phyloP scores from a whole-genome alignment of 2,888 invertebrate genomes.

The Drosophila pseudotakahashii region DNA sequence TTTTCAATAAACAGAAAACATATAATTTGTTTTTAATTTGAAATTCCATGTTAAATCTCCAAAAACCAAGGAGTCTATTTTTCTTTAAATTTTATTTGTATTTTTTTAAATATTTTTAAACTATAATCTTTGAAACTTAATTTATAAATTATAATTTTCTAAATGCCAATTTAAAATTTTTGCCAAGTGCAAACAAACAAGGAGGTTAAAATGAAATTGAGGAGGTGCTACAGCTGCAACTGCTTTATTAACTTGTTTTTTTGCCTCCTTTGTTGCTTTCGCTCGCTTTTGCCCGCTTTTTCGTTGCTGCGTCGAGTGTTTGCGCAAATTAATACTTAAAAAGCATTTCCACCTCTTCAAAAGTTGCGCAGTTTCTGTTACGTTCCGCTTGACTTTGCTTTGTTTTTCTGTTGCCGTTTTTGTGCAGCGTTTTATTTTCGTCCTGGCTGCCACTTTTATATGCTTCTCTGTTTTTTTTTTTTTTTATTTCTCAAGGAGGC shows the following conservation, averaged over 20 bases:
- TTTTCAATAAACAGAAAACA: too few relatives aligned
- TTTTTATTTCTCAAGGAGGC: conserved; percentile 30
- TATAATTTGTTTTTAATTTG: too few relatives aligned
- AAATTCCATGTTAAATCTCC: too few relatives aligned
- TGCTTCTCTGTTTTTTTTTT: neutral
- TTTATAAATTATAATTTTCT: neutral
- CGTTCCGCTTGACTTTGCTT: conserved; percentile 44
- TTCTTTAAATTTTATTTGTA: too few relatives aligned
- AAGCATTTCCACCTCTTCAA: conserved; percentile 59
- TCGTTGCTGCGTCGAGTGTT: conserved; percentile 48
- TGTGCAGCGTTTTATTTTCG: conserved; percentile 27
- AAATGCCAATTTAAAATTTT: neutral
- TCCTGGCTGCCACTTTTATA: conserved; percentile 8
- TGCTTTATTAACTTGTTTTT: conserved; percentile 65
- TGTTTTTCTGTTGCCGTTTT: conserved; percentile 30
- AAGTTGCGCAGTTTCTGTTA: conserved; percentile 47
- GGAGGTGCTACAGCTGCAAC: conserved; percentile 41
- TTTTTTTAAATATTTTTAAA: too few relatives aligned
- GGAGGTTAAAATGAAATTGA: conserved; percentile 9
- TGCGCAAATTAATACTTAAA: conserved; percentile 69
- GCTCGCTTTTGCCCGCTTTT: conserved; percentile 9
- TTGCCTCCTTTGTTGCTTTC: conserved; percentile 17
- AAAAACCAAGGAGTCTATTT: too few relatives aligned
- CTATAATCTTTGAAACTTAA: neutral
- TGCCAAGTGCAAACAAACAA: conserved; percentile 1